Percentiles rank a stretch among this genome's conserved stretches.
Conservation (phyloP, 2,113 vertebrate genomes). For the Bettongia penicillata region DNA sequence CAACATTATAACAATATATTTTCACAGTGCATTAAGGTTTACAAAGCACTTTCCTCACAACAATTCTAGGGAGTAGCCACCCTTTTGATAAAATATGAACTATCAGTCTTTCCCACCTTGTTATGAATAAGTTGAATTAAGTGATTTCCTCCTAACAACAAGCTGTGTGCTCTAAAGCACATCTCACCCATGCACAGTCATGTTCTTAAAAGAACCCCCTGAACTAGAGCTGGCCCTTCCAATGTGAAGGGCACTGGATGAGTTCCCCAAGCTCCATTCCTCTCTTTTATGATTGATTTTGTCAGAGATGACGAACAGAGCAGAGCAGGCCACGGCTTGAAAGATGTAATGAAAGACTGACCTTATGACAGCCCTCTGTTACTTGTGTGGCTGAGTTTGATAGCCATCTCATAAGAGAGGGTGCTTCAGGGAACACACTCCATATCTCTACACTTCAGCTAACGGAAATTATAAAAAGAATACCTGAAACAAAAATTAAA, state of each 20-base stretch:
- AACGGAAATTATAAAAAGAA: not conserved
- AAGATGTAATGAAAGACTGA: not conserved
- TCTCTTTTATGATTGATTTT: not conserved
- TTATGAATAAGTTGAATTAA: not conserved
- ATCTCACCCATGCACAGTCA: not conserved
- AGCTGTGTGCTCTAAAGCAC: not conserved
- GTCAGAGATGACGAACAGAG: not conserved
- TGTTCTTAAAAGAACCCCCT: not conserved
- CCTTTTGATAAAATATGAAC: not conserved
- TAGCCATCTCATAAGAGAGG: not conserved
- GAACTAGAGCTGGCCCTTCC: not conserved
- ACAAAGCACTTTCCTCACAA: not conserved
- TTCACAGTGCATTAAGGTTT: not conserved
- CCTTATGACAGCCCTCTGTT: not conserved
- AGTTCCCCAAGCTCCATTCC: not conserved
- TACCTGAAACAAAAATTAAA: not conserved
- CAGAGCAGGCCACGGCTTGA: not conserved
- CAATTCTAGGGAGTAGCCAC: not conserved
- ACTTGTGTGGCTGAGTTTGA: not conserved
- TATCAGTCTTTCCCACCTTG: not conserved
- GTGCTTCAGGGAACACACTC: not conserved
- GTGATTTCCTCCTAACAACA: not conserved
- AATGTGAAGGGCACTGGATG: not conserved
- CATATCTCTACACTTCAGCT: not conserved
- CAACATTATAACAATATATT: not conserved